These are phyloP conservation scores for Celastrina argiolus DNA, from an alignment of 2,888 invertebrate species.

Conservation along the genomic window DNA sequence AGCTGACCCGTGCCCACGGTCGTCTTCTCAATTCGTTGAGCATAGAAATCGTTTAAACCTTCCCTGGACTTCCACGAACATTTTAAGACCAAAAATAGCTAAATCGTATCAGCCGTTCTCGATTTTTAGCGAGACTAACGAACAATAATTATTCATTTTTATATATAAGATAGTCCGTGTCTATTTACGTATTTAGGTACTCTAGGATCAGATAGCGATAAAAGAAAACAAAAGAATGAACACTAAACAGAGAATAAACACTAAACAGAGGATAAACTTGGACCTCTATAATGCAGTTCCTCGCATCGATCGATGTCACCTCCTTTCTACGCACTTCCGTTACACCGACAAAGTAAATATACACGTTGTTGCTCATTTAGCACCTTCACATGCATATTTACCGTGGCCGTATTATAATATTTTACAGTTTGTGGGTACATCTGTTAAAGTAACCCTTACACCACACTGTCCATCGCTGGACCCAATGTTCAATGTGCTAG, in stretches of 20 bases:
- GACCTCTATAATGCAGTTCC: constrained; percentile 8
- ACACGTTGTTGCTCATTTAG: neutral
- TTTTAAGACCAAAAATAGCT: too few relatives aligned
- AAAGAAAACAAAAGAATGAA: neutral
- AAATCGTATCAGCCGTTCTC: too few relatives aligned
- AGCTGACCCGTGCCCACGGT: too few relatives aligned
- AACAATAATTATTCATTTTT: too few relatives aligned
- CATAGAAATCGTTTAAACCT: too few relatives aligned
- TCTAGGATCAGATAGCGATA: neutral
- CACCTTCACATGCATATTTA: neutral
- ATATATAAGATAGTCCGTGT: too few relatives aligned
- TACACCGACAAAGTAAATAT: constrained; percentile 25
- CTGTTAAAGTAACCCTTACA: too few relatives aligned
- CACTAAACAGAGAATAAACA: neutral
- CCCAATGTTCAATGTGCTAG: too few relatives aligned
- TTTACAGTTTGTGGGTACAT: neutral
- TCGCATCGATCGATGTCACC: constrained; percentile 28
- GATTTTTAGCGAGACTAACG: too few relatives aligned
- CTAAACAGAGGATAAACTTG: constrained; percentile 4
- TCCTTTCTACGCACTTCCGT: constrained; percentile 30
- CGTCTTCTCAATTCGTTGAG: too few relatives aligned
- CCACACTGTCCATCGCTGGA: too few relatives aligned
- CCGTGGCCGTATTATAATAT: neutral
- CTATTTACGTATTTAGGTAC: neutral
- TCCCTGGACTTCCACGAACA: too few relatives aligned